These are phyloP conservation scores for Euura lappo DNA, from an alignment of 1,140 invertebrate genomes.

Conservation along the genomic window DNA sequence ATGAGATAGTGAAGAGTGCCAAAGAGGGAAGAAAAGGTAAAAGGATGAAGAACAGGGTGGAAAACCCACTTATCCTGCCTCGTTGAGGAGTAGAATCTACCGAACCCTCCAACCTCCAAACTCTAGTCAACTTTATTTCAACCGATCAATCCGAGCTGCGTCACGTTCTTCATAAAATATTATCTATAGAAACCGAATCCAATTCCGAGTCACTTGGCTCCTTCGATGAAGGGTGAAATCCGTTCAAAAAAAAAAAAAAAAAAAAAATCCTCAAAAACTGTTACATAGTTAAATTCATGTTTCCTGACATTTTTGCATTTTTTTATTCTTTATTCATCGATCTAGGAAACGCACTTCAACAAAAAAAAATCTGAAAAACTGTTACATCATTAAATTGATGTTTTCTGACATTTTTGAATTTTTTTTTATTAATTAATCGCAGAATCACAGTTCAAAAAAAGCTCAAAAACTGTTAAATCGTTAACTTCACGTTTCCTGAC, in stretches of 20 bases:
- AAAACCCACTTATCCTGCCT: not conserved
- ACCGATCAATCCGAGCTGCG: conserved; percentile 4
- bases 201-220: not conserved
- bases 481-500: too few species aligned
- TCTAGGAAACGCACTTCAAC: too few species aligned
- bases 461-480: too few species aligned
- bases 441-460: too few species aligned
- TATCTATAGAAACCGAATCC: not conserved
- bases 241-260: not conserved
- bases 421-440: too few species aligned
- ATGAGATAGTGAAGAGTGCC: not conserved
- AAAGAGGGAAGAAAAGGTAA: not conserved
- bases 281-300: too few species aligned
- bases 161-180: conserved; percentile 1
- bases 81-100: not conserved
- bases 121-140: not conserved
- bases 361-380: too few species aligned
- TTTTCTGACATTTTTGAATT: too few species aligned
- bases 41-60: not conserved
- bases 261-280: not conserved
- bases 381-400: too few species aligned
- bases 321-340: too few species aligned
- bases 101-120: not conserved
- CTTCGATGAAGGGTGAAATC: not conserved
- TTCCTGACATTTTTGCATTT: too few species aligned